phyloP scores from a whole-genome alignment of 2,113 vertebrate genomes.

The Eleginops maclovinus region DNA sequence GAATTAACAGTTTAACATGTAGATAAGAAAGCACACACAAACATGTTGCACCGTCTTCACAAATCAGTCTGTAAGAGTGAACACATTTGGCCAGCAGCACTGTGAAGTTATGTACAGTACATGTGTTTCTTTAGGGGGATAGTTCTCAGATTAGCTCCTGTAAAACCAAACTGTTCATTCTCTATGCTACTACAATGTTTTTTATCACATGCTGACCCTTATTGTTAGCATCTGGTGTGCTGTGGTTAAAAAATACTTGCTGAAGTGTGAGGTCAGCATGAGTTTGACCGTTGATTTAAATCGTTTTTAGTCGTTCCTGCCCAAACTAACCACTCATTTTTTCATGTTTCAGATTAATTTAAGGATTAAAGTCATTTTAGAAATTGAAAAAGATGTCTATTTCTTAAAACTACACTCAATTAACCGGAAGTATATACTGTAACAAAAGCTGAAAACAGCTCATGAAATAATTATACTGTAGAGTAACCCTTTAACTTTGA shows the following conservation, averaged over 20 bases:
- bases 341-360: background rate
- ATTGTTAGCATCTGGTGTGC: background rate
- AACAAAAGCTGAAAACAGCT: background rate
- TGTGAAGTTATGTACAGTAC: background rate
- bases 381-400: background rate
- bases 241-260: background rate
- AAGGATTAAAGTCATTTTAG: background rate
- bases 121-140: background rate
- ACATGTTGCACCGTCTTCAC: background rate
- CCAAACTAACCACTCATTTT: background rate
- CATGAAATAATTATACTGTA: background rate
- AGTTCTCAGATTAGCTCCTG: background rate
- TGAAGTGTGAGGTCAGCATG: background rate
- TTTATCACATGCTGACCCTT: background rate
- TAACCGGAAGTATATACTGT: background rate
- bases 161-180: background rate
- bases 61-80: background rate
- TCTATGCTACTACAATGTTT: background rate
- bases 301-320: background rate
- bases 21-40: background rate
- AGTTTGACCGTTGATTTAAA: background rate
- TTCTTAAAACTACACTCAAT: background rate
- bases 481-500: background rate
- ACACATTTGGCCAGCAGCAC: no score
- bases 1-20: background rate